A percentile compares a stretch with the other conserved stretches of the same genome.
Evolutionary conservation across 2,113 vertebrate genomes (phyloP).

Genomic region (Ciconia maguari): DNA sequence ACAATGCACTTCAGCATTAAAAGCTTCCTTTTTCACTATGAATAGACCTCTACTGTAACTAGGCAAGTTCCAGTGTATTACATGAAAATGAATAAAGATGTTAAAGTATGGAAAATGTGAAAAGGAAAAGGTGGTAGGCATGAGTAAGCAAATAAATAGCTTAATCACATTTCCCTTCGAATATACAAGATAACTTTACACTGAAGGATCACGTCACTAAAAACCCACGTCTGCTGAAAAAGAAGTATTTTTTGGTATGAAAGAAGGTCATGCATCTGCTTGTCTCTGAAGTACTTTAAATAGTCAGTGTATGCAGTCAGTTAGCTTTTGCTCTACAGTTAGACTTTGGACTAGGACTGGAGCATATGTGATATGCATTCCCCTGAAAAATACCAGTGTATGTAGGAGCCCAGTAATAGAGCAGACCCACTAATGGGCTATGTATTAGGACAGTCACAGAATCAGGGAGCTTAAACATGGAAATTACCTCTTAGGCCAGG

Average conservation of each 20-base stretch:
- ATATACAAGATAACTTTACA: not conserved
- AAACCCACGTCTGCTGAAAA: not conserved
- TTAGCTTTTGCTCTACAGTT: slow-evolving; percentile 9
- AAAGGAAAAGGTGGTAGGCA: not conserved
- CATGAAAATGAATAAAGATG: not conserved
- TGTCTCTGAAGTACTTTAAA: slow-evolving; percentile 39
- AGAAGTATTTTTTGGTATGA: not conserved
- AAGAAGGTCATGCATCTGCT: slow-evolving; percentile 38
- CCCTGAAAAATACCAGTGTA: not conserved
- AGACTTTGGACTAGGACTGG: not conserved
- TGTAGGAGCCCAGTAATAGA: not conserved
- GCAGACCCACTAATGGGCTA: not conserved
- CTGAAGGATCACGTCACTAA: not conserved
- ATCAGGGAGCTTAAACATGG: not conserved
- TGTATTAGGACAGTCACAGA: not conserved
- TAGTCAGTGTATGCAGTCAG: not conserved
- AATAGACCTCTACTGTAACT: not conserved
- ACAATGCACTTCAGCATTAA: not conserved
- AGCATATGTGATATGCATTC: not conserved
- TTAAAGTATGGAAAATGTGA: not conserved
- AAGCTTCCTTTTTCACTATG: slow-evolving; percentile 20
- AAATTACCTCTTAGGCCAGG: not conserved
- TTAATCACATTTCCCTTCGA: not conserved
- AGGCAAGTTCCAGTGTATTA: not conserved
- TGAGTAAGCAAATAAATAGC: slow-evolving; percentile 13